Evolutionary conservation across 2,113 vertebrate species (phyloP).

Genomic region (Pampusana beccarii): DNA sequence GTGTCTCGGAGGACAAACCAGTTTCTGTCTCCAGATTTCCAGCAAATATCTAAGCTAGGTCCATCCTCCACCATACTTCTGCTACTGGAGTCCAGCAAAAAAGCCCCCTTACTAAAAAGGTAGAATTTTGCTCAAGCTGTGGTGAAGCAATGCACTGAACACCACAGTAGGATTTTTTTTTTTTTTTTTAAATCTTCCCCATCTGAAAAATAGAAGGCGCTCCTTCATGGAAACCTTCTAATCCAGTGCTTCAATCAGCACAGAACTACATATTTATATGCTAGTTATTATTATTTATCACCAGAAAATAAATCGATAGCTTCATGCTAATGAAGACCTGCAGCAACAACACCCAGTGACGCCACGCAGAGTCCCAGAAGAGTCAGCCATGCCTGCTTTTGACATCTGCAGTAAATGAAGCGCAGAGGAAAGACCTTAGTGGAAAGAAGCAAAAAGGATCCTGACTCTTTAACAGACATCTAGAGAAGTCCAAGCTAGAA

Average conservation of each 20-base stretch:
- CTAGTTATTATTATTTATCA: background rate
- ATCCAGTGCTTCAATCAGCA: background rate
- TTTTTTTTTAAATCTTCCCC: background rate
- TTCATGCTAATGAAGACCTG: background rate
- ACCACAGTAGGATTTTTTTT: background rate
- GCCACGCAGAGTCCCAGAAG: background rate
- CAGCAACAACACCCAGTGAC: background rate
- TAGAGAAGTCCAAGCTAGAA: background rate
- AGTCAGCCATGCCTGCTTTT: background rate
- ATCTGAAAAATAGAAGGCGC: background rate
- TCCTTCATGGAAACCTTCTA: background rate
- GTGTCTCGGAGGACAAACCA: slow-evolving; percentile 56
- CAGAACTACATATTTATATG: background rate
- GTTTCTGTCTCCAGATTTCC: slow-evolving; percentile 60
- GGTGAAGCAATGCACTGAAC: background rate
- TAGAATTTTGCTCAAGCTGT: background rate
- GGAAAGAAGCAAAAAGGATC: background rate
- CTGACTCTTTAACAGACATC: background rate
- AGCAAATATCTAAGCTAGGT: slow-evolving; percentile 50
- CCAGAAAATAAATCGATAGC: background rate
- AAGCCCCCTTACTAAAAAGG: background rate
- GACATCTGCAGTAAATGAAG: background rate
- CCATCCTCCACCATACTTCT: background rate
- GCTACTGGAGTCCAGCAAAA: background rate
- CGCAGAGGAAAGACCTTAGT: background rate